A percentile compares a stretch with the other conserved stretches of the same genome.
These are phyloP conservation scores for Phaedon cochleariae DNA, from an alignment of 2,888 invertebrate species.

Conservation along the genomic window DNA sequence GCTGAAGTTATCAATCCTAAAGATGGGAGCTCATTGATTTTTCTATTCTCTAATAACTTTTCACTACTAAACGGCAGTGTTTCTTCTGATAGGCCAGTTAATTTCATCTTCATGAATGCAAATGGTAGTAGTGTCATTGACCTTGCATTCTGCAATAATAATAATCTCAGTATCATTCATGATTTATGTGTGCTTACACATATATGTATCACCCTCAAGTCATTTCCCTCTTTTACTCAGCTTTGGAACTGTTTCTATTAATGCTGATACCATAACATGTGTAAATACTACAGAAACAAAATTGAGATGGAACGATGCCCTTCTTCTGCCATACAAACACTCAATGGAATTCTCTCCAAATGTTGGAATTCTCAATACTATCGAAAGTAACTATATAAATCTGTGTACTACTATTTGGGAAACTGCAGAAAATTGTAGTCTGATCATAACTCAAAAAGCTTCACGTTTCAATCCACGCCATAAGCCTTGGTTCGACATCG, in stretches of 20 bases:
- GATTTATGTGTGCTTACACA: conserved; percentile 2
- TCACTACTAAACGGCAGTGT: neutral
- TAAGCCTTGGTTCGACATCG: neutral
- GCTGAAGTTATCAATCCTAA: neutral
- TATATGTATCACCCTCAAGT: neutral
- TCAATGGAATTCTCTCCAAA: neutral
- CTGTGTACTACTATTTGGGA: neutral
- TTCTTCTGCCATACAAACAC: neutral
- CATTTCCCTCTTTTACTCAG: neutral
- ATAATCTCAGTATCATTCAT: neutral
- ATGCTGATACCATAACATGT: neutral
- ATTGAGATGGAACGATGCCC: neutral
- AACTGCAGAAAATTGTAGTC: neutral
- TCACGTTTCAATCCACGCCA: neutral
- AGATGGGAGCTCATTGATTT: neutral
- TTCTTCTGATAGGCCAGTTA: neutral
- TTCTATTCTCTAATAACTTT: neutral
- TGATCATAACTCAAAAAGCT: neutral
- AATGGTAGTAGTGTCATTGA: neutral
- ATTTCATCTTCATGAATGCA: neutral
- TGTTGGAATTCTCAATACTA: neutral
- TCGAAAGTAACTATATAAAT: neutral
- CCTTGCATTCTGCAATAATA: neutral
- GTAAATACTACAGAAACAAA: neutral
- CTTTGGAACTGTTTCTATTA: neutral